A percentile compares a stretch with the other conserved stretches of the same genome.
phyloP scores from a whole-genome alignment of 2,888 invertebrate species.

The Tipula lateralis region DNA sequence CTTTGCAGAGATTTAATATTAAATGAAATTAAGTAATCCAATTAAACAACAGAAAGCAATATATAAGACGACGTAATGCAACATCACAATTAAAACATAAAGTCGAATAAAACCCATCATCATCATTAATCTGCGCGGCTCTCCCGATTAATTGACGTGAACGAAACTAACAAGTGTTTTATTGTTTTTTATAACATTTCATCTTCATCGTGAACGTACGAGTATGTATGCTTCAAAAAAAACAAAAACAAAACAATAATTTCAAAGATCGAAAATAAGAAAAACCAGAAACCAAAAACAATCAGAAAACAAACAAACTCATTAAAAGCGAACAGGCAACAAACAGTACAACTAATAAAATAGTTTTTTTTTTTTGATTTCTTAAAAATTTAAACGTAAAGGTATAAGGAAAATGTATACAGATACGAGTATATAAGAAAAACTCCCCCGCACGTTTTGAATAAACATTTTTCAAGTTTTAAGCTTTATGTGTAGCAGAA shows the following conservation, averaged over 20 bases:
- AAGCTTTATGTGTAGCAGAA: background rate
- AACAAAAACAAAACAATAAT: background rate
- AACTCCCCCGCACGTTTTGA: slow-evolving; percentile 26
- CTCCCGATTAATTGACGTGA: slow-evolving; percentile 1
- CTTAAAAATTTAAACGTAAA: too few species aligned
- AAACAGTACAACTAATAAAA: slow-evolving; percentile 28
- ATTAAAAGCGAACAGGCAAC: slow-evolving; percentile 26
- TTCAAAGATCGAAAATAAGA: slow-evolving; percentile 2
- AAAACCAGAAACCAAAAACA: slow-evolving; percentile 28
- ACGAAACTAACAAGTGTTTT: slow-evolving; percentile 14
- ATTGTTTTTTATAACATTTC: background rate
- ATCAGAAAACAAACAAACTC: slow-evolving; percentile 29
- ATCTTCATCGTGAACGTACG: too few species aligned
- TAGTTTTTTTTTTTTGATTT: background rate
- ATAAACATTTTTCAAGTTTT: background rate
- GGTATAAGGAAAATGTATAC: too few species aligned
- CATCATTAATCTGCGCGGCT: background rate
- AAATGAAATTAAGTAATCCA: background rate
- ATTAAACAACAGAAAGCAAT: background rate
- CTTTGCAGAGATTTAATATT: background rate
- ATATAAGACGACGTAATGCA: background rate
- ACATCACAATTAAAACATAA: background rate
- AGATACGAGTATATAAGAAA: background rate
- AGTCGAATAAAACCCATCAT: background rate
- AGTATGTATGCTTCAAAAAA: too few species aligned